Evolutionary conservation across 2,113 vertebrate genomes (phyloP), one percentile per base, ranked within the genome.

Genomic region (Tetrao urogallus): DNA sequence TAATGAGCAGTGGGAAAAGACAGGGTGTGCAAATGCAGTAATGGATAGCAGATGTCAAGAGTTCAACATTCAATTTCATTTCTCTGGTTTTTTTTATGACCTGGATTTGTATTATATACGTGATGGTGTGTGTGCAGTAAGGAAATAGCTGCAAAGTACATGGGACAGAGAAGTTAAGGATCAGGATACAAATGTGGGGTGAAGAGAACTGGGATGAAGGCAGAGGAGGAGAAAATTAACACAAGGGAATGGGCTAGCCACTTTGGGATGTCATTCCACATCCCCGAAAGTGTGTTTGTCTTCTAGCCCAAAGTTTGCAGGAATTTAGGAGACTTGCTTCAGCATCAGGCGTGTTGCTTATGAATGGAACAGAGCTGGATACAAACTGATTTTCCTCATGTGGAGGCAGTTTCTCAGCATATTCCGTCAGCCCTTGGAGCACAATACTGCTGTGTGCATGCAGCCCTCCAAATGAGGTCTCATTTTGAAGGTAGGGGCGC

Each of bases 31-130:
- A 95, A 96, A 95, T 84, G 88, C 83, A 28, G 86, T 95, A 96
- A 96, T 95, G 91, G 96, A 65, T 92, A 85, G 96, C 77, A 87
- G 84, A 92, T 96, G 96, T 93, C 96, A 96, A 17, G 83, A 89
- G 93, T 93, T 96, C 95, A 92, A 40, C 74, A 38, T 57, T 81
- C 73, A 90, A 73, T 95, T 94, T 94, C 82, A 86, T 95, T 96
- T 82, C 92, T 69, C 94, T 93, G 70, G 52, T 94, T 95, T 74
- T 8, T 94, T 8, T 94, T 94, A 92, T 90, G 94, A 96, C 67
- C 92, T 96, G 74, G 10, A 38, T 84, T 90, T 93, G 71, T 94
- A 89, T 90, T 78, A 22, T 72, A 9, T 69, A 7, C 90, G 80
- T 64, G 80, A 52, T 25, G 70, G 52, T 69, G 28, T 81, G 66